Evolutionary conservation across 2,113 vertebrate species (phyloP), one percentile per base, ranked within the genome.

Genomic region (Canis aureus): DNA sequence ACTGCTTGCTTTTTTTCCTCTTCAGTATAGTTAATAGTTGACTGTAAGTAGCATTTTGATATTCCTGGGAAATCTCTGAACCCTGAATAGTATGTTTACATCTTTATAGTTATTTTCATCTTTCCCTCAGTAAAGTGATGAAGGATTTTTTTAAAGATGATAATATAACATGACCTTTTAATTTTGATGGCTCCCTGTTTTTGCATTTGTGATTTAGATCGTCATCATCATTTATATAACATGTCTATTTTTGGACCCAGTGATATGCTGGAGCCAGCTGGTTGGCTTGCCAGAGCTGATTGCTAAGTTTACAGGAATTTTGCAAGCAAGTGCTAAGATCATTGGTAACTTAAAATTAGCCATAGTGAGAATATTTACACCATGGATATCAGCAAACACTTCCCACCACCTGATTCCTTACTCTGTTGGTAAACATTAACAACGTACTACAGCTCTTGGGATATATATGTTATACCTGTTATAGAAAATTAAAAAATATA

Each of bases 141-240:
- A 90, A 59, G 51, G 4, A 29, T 67, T 86, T 95, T 88, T 23
- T 17, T n/a, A 62, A 49, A 59, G 57, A 43, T 38, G 35, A 49
- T 88, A 35, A 35, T 35, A 59, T 93, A 91, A 69, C 7, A 23
- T 93, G 82, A 66, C 73, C 5, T 59, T 83, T 92, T 92, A 71
- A 83, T 83, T 97, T 94, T 82, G 27, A 59, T 71, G 51, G 55
- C 51, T 85, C 5, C n/a, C 95, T 81, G 27, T 51, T 87, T 85
- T 88, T 79, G 29, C 60, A 87, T 91, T 90, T 96, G 51, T 97
- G 84, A 79, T 95, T 97, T 84, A 82, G 94, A 53, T 89, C 5
- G 64, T 86, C 20, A 25, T 79, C 43, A 71, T 73, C 7, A 69
- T 93, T 82, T 76, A 29, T 51, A 13, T 91, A 53, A 93, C 38